Percentiles rank a stretch among this genome's conserved stretches.
Evolutionary conservation across 2,113 vertebrate species (phyloP).

Genomic region (Plecotus auritus): DNA sequence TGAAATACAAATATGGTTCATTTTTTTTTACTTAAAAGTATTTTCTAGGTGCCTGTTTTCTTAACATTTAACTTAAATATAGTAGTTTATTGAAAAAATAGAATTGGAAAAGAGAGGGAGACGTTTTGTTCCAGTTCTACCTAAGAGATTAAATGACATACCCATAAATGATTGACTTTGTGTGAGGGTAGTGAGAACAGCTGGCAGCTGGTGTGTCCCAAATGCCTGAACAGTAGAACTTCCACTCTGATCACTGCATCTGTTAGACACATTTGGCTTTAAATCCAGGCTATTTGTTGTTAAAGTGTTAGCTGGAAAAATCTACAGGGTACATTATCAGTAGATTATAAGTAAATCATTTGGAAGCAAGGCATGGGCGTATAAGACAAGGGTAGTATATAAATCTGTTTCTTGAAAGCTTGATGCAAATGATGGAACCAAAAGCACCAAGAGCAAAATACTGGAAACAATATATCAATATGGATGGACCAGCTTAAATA

Average conservation of each 20-base stretch:
- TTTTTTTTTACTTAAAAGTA: neutral
- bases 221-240: neutral
- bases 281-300: constrained; percentile 20
- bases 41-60: neutral
- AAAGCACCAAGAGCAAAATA: neutral
- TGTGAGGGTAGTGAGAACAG: neutral
- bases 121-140: neutral
- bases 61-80: neutral
- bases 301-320: constrained; percentile 10
- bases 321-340: neutral
- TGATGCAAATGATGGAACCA: neutral
- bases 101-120: neutral
- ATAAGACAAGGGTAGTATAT: neutral
- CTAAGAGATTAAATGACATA: neutral
- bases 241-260: neutral
- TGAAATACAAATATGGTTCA: neutral
- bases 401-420: neutral
- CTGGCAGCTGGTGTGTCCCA: neutral
- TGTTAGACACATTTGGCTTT: neutral
- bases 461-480: neutral
- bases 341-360: neutral
- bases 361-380: neutral
- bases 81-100: neutral
- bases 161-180: neutral
- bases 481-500: neutral